Evolutionary conservation across 2,888 invertebrate species (phyloP), one percentile per base, ranked within the genome.

Genomic region (Siphonodentalium dalli): DNA sequence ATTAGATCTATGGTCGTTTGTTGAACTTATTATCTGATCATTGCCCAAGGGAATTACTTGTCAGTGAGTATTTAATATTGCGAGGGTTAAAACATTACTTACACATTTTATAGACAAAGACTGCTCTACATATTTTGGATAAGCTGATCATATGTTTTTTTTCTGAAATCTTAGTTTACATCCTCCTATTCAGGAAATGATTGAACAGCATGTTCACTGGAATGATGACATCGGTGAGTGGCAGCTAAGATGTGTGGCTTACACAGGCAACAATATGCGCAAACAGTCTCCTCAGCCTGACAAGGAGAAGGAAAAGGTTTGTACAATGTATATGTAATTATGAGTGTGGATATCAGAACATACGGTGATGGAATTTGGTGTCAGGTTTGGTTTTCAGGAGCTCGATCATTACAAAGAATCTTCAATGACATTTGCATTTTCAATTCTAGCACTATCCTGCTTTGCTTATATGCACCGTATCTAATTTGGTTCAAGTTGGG

Each of bases 151-250:
- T 33, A 33, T 33, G 18, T 33, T n/a, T 15, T 33, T 15, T 33
- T 3, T 33, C 18, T 33, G 33, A 33, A 33, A 33, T 33, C 18
- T 4, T 33, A 4, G 33, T 33, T 33, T 15, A 15, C 6, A 33
- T 31, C 18, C 9, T 13, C 4, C 38, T 38, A 45, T 65, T 11
- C 78, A 92, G 90, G 89, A 89, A 42, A 87, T 92, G 83, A 91
- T 97, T 60, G 93, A 94, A 74, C 87, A 90, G 71, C 92, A 95
- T 63, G 79, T 95, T 37, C 90, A 92, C 75, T 99, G 97, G 95
- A 98, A 96, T 84, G 96, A 96, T 82, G 97, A 98, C 75, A 92
- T 96, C 28, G 97, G 97, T 28, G 98, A 99, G 82, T 99, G 97
- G 92, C 96, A 98, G 80, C 87, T 99, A 39, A 90, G 91, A 80